Base-by-base conservation (phyloP, 1,140 invertebrate genomes). In the Drosophila bocqueti region DNA sequence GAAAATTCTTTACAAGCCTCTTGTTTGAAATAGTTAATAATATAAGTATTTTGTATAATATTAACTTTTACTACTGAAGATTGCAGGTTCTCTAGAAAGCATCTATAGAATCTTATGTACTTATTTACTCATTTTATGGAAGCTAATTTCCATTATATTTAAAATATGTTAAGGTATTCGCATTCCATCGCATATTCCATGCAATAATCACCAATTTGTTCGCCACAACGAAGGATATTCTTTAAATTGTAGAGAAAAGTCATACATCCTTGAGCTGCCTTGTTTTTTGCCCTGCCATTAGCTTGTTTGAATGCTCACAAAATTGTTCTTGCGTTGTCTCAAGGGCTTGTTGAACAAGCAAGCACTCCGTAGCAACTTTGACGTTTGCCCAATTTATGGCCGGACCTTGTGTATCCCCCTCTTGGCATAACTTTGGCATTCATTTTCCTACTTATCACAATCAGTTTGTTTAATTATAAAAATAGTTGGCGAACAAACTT, bases 401-500 rank as follows among this genome's bases (percentile, higher is more conserved):
- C 46, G 38, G 47, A 74, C 69, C 72, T 74, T 75, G 52, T 13
- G 52, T 57, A 11, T 13, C 29, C 34, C 18, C 16, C 59, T 43
- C 36, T 74, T 60, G 47, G 46, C 61, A 63, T 64, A 62, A 66
- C 52, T 80, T 67, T 46, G 13, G 42, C 76, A 58, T 73, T 84
- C 72, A 72, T 67, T 54, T 79, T 67, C 40, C 75, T 79, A 65
- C 82, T 84, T 81, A 84, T 86, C 75, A 68, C 83, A 82, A 86
- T 85, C 59, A 85, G 82, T 74, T 84, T 81, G 78, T 84, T 78
- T 64, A 81, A 84, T 84, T 85, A 84, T 84, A 85, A 84, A 84
- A 84, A 84, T 84, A 84, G 82, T 84, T 84, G 60, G 63, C 57
- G 24, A 84, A 84, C 82, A 69, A 85, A 84, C 50, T 85, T 84